Conservation (phyloP, 2,797 vertebrate species). For the Hydrocynus forskahlii region DNA sequence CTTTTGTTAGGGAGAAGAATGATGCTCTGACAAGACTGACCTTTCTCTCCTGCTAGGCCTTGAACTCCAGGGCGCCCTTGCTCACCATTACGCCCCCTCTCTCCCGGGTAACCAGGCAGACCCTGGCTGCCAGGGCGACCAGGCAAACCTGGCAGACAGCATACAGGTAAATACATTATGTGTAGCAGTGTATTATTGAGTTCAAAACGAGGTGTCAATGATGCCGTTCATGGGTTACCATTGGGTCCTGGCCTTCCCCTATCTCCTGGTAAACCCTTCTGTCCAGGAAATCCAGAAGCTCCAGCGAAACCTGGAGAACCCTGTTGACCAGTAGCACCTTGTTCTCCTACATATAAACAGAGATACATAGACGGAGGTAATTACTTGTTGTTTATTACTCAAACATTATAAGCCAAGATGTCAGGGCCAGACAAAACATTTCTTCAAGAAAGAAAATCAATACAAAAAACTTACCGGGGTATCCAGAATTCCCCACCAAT, state of each 20-base stretch:
- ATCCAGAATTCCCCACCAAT: slow-evolving; percentile 78
- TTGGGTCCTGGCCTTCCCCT: slow-evolving; percentile 81
- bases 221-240: slow-evolving; percentile 72
- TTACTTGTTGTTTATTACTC: not conserved
- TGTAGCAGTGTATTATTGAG: not conserved
- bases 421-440: not conserved
- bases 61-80: slow-evolving; percentile 74
- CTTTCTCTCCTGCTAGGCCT: slow-evolving; percentile 84
- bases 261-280: slow-evolving; percentile 83
- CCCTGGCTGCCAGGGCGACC: slow-evolving; percentile 82
- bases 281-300: slow-evolving; percentile 76
- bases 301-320: slow-evolving; percentile 85
- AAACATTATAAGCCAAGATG: not conserved
- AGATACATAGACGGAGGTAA: not conserved
- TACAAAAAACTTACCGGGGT: slow-evolving; percentile 76
- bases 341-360: slow-evolving; percentile 73
- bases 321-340: slow-evolving; percentile 74
- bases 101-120: slow-evolving; percentile 79
- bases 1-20: not conserved
- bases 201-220: not conserved
- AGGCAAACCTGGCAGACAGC: slow-evolving; percentile 75
- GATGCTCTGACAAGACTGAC: slow-evolving; percentile 64
- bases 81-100: slow-evolving; percentile 77
- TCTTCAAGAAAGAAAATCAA: not conserved
- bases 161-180: not conserved